Base-by-base conservation (phyloP, 2,113 vertebrate species). In the Gallinago undulata region DNA sequence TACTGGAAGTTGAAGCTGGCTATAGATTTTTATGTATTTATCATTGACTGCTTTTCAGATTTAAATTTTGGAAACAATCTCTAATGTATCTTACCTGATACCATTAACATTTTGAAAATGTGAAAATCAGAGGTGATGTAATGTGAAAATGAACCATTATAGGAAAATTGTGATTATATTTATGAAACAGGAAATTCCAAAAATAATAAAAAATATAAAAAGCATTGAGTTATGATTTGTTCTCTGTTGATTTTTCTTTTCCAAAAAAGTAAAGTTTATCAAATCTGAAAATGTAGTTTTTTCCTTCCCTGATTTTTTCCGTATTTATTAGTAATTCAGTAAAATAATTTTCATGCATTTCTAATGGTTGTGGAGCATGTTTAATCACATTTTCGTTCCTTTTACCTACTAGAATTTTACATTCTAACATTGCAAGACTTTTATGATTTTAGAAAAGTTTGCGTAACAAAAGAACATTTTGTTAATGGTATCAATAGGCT, bases 131-230 rank as follows among this genome's bases (percentile, higher is more conserved):
- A 76, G 43, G 2, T 28, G 18, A 23, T 18, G 14, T 31, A 53
- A 41, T 66, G 27, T 35, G 6, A 82, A 47, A 62, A 76, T n/a
- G 6, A 85, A 24, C 3, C 0, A 76, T 69, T n/a, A 22, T 4
- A 24, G 5, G 31, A 47, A 6, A 63, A 30, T 13, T 0, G 0
- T 33, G 6, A 27, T 39, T 47, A 6, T 19, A 51, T 6, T 69
- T 88, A 83, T 83, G 8, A 5, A 57, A 12, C 4, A 66, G 4
- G 6, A 59, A 82, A 33, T 33, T 9, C 0, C 2, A 28, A 51
- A 75, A 69, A 55, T 28, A 74, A 62, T 56, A 79, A 13, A 6
- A 7, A 1, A 63, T 9, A 59, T 23, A 62, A 56, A 43, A 63
- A n/a, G 1, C 4, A 39, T 4, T 37, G 11, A 62, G 3, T 63